A percentile compares a stretch with the other conserved stretches of the same genome.
phyloP scores from a whole-genome alignment of 2,113 vertebrate genomes.

The Arvicanthis niloticus region DNA sequence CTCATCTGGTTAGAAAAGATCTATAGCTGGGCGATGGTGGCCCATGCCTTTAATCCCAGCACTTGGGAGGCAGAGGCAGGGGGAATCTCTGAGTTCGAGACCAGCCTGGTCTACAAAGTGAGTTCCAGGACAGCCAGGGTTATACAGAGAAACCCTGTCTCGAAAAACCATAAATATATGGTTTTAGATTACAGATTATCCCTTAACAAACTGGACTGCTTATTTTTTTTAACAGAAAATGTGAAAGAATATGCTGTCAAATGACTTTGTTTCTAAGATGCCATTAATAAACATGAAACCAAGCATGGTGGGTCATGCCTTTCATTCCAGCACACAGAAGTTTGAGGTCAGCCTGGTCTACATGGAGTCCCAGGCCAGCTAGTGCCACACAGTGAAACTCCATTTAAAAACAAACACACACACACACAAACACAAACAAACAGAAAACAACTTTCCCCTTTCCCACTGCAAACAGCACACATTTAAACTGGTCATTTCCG shows the following conservation, averaged over 20 bases:
- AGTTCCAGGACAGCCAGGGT: too few relatives aligned
- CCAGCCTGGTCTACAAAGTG: too few relatives aligned
- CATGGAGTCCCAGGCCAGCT: background rate
- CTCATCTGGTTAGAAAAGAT: too few relatives aligned
- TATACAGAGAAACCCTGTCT: too few relatives aligned
- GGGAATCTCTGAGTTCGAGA: too few relatives aligned
- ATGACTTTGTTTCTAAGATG: conserved; percentile 19
- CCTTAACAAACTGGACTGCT: background rate
- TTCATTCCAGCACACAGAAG: background rate
- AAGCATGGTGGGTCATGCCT: background rate
- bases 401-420: background rate
- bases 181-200: background rate
- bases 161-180: too few relatives aligned
- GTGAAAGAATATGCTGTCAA: background rate
- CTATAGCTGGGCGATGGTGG: too few relatives aligned
- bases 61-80: too few relatives aligned
- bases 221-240: conserved; percentile 25
- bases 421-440: background rate
- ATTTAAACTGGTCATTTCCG: conserved; percentile 28
- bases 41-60: too few relatives aligned
- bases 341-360: background rate
- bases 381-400: background rate
- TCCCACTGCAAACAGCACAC: background rate
- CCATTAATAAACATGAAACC: background rate
- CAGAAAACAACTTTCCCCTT: background rate